phyloP scores from a whole-genome alignment of 1,140 invertebrate species.

The Brachionus paranguensis region DNA sequence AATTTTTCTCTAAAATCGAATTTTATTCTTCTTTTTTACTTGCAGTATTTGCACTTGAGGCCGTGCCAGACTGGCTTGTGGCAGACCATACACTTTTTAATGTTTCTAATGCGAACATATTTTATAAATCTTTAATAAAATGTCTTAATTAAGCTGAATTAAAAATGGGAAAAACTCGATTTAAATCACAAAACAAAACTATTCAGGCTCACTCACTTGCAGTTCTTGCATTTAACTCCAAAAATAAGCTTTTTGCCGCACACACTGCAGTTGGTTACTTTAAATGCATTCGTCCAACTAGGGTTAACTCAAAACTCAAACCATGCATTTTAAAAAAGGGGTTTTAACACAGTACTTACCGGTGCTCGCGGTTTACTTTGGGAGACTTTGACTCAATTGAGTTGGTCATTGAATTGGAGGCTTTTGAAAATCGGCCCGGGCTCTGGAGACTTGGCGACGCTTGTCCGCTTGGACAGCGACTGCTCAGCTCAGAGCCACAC shows the following conservation, averaged over 20 bases:
- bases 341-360: not conserved
- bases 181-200: not conserved
- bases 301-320: not conserved
- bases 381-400: not conserved
- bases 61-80: constrained; percentile 32
- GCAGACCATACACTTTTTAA: constrained; percentile 27
- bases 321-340: not conserved
- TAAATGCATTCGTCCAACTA: constrained; percentile 35
- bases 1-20: not conserved
- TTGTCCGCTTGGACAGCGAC: constrained; percentile 10
- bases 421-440: not conserved
- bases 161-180: not conserved
- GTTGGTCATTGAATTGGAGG: not conserved
- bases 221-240: constrained; percentile 29
- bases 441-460: not conserved
- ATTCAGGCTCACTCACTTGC: constrained; percentile 17
- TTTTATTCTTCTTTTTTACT: not conserved
- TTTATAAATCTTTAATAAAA: constrained; percentile 28
- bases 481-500: not conserved
- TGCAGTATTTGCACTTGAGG: constrained; percentile 40
- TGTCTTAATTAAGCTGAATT: not conserved
- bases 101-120: constrained; percentile 37
- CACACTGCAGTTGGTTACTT: constrained; percentile 32
- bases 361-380: not conserved
- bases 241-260: constrained; percentile 27